These are phyloP conservation scores for Myotis vivesi DNA, from an alignment of 2,797 vertebrate genomes.

Conservation along the genomic window DNA sequence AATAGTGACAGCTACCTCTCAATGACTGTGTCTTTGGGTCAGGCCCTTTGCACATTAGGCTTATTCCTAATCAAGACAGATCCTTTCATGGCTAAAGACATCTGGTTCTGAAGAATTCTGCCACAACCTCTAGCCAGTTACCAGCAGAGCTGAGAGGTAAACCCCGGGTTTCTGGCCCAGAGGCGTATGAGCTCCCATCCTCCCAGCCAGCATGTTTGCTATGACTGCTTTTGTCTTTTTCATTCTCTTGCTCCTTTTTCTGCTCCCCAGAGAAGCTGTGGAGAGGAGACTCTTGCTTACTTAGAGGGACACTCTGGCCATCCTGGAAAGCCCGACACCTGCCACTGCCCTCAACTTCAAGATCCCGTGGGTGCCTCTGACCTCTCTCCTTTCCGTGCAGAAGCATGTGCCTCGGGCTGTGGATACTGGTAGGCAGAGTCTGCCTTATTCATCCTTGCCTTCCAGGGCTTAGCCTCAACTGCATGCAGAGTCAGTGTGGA, in stretches of 20 bases:
- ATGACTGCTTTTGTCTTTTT: not conserved
- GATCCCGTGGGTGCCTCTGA: not conserved
- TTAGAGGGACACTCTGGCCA: not conserved
- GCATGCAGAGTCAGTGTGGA: fast-evolving
- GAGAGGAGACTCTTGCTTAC: not conserved
- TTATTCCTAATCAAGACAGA: not conserved
- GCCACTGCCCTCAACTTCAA: not conserved
- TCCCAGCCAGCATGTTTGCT: not conserved
- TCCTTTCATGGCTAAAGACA: not conserved
- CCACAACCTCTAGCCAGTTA: not conserved
- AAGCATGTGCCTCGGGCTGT: not conserved
- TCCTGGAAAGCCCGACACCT: not conserved
- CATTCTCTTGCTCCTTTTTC: not conserved
- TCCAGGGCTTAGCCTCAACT: not conserved
- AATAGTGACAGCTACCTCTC: not conserved
- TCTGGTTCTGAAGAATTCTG: not conserved
- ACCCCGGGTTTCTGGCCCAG: not conserved
- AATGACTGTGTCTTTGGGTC: not conserved
- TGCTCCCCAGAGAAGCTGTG: not conserved
- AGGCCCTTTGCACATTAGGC: not conserved
- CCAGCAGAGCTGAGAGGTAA: too few species aligned
- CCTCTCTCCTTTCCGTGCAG: fast-evolving
- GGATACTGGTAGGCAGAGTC: too few species aligned
- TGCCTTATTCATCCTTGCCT: not conserved
- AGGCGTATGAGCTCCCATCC: too few species aligned